phyloP scores from a whole-genome alignment of 2,113 vertebrate genomes.

The Rhynchopsitta pachyrhyncha region DNA sequence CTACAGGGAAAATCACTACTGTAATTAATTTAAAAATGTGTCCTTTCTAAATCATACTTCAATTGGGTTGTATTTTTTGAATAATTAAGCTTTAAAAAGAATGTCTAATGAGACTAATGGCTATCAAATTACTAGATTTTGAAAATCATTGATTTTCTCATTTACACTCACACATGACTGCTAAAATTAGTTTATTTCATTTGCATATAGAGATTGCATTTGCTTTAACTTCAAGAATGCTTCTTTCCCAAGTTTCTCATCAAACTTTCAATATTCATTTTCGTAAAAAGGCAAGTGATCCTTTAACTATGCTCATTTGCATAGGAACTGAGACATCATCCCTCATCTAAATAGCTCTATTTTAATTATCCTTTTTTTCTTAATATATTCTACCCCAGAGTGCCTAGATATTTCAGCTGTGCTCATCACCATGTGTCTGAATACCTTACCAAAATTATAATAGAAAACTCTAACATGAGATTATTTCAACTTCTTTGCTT shows the following conservation, averaged over 20 bases:
- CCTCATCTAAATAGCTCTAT: slow-evolving; percentile 62
- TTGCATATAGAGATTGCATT: slow-evolving; percentile 73
- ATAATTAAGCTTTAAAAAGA: slow-evolving; percentile 76
- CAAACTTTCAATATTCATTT: slow-evolving; percentile 72
- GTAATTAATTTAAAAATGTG: slow-evolving; percentile 71
- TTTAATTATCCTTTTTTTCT: slow-evolving; percentile 66
- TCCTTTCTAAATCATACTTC: slow-evolving; percentile 60
- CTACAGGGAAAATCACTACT: slow-evolving; percentile 23
- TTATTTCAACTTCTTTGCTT: slow-evolving; percentile 10
- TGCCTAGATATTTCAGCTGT: slow-evolving; percentile 22
- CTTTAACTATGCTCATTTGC: slow-evolving; percentile 68
- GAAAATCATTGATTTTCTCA: slow-evolving; percentile 77
- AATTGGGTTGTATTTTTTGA: slow-evolving; percentile 63
- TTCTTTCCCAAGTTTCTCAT: slow-evolving; percentile 68
- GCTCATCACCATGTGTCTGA: slow-evolving; percentile 23
- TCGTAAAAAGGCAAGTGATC: slow-evolving; percentile 54
- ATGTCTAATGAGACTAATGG: slow-evolving; percentile 78
- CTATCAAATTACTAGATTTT: slow-evolving; percentile 77
- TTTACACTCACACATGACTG: slow-evolving; percentile 61
- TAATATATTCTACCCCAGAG: slow-evolving; percentile 43
- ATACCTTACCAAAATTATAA: slow-evolving; percentile 19
- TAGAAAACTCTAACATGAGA: background rate
- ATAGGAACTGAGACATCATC: slow-evolving; percentile 63
- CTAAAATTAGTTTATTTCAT: slow-evolving; percentile 76
- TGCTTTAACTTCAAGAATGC: slow-evolving; percentile 68